phyloP scores from a whole-genome alignment of 2,888 invertebrate genomes.

The Salticus scenicus region DNA sequence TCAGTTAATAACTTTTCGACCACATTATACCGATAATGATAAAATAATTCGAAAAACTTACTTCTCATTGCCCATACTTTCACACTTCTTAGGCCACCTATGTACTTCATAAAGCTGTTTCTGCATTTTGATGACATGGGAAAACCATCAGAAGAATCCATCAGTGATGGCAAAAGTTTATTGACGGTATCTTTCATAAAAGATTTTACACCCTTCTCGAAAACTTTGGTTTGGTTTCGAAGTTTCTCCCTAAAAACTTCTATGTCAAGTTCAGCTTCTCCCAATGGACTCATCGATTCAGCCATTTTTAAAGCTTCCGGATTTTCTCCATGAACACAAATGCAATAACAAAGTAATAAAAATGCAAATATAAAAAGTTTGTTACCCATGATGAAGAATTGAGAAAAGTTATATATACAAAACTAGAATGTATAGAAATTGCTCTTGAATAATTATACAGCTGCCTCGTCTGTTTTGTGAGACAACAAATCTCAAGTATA shows the following conservation, averaged over 20 bases:
- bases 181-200: conserved; percentile 40
- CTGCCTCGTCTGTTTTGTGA: no score
- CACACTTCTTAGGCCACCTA: conserved; percentile 42
- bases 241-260: not conserved
- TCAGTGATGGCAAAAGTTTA: conserved; percentile 31
- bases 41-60: no score
- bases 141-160: conserved; percentile 10
- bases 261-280: not conserved
- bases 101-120: conserved; percentile 26
- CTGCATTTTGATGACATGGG: conserved; percentile 37
- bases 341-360: not conserved
- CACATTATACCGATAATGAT: no score
- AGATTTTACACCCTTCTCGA: conserved; percentile 46
- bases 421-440: no score
- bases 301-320: not conserved
- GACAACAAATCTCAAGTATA: no score
- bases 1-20: no score
- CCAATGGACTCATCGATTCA: not conserved
- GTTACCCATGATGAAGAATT: not conserved
- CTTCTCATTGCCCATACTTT: conserved; percentile 60
- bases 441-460: no score
- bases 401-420: no score
- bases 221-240: conserved; percentile 20
- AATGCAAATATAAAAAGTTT: not conserved
- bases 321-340: not conserved